Evolutionary conservation across 2,888 invertebrate species (phyloP).

Genomic region (Calliopum simillimum): DNA sequence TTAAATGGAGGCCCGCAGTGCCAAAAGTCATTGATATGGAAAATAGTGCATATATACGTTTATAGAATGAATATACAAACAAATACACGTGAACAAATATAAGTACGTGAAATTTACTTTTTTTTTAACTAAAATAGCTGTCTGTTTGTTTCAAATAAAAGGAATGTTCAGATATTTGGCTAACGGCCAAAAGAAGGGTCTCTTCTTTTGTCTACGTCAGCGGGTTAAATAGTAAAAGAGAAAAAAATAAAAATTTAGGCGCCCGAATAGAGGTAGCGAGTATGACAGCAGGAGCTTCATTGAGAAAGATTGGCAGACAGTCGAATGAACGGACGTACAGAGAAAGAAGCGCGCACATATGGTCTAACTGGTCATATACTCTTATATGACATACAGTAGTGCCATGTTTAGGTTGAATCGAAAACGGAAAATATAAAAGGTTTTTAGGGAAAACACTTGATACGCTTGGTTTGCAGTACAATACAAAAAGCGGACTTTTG

Average conservation of each 20-base stretch:
- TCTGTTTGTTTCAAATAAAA: background rate
- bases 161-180: background rate
- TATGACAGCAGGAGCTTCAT: no score
- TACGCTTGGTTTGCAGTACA: background rate
- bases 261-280: no score
- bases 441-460: slow-evolving; percentile 29
- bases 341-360: slow-evolving; percentile 19
- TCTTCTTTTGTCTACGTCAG: no score
- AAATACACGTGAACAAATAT: background rate
- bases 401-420: background rate
- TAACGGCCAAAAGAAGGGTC: background rate
- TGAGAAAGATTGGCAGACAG: background rate
- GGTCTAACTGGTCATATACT: slow-evolving; percentile 9
- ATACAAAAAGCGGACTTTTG: background rate
- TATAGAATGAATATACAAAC: background rate
- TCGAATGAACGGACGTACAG: background rate
- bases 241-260: no score
- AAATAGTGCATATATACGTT: slow-evolving; percentile 29
- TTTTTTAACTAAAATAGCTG: no score
- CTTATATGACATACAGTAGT: background rate
- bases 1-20: no score
- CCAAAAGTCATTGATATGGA: slow-evolving; percentile 41
- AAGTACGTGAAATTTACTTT: no score
- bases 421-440: background rate
- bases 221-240: no score